Evolutionary conservation across 2,113 vertebrate species (phyloP).

Genomic region (Anhinga anhinga): DNA sequence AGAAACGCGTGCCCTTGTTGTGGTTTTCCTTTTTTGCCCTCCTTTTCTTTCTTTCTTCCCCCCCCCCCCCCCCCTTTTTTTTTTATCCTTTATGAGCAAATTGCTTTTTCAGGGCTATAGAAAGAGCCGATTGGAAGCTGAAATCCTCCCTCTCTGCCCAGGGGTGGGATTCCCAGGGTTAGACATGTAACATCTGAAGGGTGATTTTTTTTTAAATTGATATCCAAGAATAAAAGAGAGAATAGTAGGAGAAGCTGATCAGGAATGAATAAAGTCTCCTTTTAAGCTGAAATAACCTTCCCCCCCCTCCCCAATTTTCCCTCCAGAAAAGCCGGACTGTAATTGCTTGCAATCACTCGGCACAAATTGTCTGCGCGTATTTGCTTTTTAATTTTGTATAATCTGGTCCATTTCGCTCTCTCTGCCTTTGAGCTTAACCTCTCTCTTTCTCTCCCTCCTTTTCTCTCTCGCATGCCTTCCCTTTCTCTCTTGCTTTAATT

Average conservation of each 20-base stretch:
- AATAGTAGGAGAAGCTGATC: conserved; percentile 83
- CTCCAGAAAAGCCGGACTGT: conserved; percentile 83
- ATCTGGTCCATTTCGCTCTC: conserved; percentile 84
- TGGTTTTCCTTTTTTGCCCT: conserved; percentile 64
- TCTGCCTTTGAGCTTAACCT: conserved; percentile 84
- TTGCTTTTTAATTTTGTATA: conserved; percentile 91
- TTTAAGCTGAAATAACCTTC: conserved; percentile 80
- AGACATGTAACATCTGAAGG: conserved; percentile 78
- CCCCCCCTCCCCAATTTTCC: conserved; percentile 72
- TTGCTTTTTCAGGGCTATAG: conserved; percentile 81
- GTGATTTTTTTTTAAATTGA: conserved; percentile 79
- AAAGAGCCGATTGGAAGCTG: conserved; percentile 77
- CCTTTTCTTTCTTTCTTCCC: neutral
- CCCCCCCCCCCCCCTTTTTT: neutral
- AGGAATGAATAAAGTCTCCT: conserved; percentile 86
- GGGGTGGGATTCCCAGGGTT: conserved; percentile 78
- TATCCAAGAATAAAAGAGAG: conserved; percentile 83
- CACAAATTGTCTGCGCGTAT: conserved; percentile 85
- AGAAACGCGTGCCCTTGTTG: conserved; percentile 72
- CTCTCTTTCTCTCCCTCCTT: conserved; percentile 59
- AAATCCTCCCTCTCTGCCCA: conserved; percentile 77
- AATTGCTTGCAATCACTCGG: conserved; percentile 86
- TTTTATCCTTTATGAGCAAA: conserved; percentile 78
- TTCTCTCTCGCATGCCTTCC: conserved; percentile 16
- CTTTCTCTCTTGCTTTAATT: conserved; percentile 69